Conservation (phyloP, 2,888 invertebrate genomes). For the Drosophila colorata region DNA sequence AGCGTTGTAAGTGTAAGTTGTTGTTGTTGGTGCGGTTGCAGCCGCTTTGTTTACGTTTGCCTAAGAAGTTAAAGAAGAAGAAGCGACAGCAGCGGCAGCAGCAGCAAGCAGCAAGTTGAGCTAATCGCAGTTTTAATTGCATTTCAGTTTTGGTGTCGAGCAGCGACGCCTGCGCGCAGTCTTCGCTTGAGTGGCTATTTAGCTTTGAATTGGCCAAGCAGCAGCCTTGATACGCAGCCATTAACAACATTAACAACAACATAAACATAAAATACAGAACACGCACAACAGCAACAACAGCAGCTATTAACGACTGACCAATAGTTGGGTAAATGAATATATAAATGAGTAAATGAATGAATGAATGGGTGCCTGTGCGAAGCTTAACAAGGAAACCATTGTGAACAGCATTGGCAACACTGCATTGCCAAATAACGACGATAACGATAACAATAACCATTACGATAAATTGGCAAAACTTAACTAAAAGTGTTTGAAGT, state of each 20-base stretch:
- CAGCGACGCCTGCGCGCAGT: conserved; percentile 58
- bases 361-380: conserved; percentile 6
- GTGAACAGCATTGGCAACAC: conserved; percentile 20
- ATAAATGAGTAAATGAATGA: conserved; percentile 19
- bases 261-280: conserved; percentile 25
- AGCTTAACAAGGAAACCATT: conserved; percentile 36
- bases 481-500: too few species aligned
- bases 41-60: conserved; percentile 50
- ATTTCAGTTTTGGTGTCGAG: conserved; percentile 64
- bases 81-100: conserved; percentile 6
- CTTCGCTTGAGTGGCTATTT: conserved; percentile 57
- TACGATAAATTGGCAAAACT: conserved; percentile 16
- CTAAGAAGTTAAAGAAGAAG: conserved; percentile 19
- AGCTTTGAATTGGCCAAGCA: conserved; percentile 52
- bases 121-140: conserved; percentile 63
- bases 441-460: conserved; percentile 4
- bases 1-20: conserved; percentile 51
- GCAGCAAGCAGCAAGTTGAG: conserved; percentile 29
- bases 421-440: conserved; percentile 25
- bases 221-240: conserved; percentile 63
- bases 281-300: conserved; percentile 14
- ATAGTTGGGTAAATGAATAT: conserved; percentile 30
- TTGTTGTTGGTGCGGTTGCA: conserved; percentile 26
- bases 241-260: conserved; percentile 53
- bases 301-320: conserved; percentile 21